Conservation (phyloP, 2,797 vertebrate species). For the Falco berigora region DNA sequence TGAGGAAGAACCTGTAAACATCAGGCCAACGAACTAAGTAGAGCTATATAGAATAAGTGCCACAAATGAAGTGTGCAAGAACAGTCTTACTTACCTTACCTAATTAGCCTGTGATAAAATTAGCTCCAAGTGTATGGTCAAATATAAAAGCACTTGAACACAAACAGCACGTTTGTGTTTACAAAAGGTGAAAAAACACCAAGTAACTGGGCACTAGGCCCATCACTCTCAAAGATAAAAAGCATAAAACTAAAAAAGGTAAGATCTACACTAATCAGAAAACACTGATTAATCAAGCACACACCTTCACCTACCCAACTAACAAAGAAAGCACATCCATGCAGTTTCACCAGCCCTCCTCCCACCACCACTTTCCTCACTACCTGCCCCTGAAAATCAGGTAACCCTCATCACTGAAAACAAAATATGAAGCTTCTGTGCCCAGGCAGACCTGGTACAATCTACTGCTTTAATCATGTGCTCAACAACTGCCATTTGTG, state of each 20-base stretch:
- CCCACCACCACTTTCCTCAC: not conserved
- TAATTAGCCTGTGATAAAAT: not conserved
- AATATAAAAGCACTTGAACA: not conserved
- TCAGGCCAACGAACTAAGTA: not conserved
- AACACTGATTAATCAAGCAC: not conserved
- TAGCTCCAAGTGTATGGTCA: not conserved
- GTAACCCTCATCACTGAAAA: not conserved
- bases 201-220: not conserved
- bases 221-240: not conserved
- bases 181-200: too few species aligned
- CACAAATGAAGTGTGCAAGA: not conserved
- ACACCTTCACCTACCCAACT: not conserved
- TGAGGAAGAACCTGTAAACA: not conserved
- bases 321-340: not conserved
- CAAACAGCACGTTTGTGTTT: not conserved
- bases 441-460: not conserved
- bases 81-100: not conserved
- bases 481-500: not conserved
- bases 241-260: not conserved
- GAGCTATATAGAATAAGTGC: not conserved
- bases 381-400: not conserved
- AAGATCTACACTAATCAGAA: not conserved
- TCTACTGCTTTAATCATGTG: not conserved
- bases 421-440: not conserved
- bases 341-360: not conserved